Base-by-base conservation (phyloP, 1,140 invertebrate species). In the Parasteatoda tepidariorum region DNA sequence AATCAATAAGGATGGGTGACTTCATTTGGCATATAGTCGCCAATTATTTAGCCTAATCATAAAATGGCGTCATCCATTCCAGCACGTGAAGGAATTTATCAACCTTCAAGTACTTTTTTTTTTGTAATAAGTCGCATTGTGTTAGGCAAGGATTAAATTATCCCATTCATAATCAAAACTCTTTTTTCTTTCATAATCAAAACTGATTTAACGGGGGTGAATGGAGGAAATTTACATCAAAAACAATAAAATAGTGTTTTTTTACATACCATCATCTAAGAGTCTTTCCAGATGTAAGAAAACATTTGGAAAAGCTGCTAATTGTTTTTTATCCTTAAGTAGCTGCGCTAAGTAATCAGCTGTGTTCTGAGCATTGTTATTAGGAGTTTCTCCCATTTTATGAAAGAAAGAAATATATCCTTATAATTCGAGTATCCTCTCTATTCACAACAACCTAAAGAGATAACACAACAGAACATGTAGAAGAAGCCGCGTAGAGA, bases 301-400 rank as follows among this genome's bases (percentile, higher is more conserved):
- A 89, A 99, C 96, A 93, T 98, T 99, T 85, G 98, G 98, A 91
- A 99, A 98, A 89, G 97, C 97, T 88, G 96, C 96, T 88, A 99
- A 93, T 92, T 99, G 97, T 92, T 99, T 99, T 92, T 98, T 97
- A 93, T 99, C 98, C 93, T 99, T 99, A 88, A 99, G 93, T 91
- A 99, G 94, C 92, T 99, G 98, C 90, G 98, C 97, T 92, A 99
- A 93, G 93, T 99, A 99, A 92, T 99, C 98, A 90, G 97, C 96
- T 92, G 97, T 96, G 91, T 95, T 97, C 91, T 97, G 95, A 90
- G 95, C 96, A 89, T 93, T 96, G 67, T 75, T 83, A 61, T 82
- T 86, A 15, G 54, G 57, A 38, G 75, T 79, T 82, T 79, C 85
- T 48, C 82, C 83, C 83, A 84, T 79, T 64, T 85, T 70, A 38